Conservation (phyloP, 2,888 invertebrate species). For the Hybos culiciformis region DNA sequence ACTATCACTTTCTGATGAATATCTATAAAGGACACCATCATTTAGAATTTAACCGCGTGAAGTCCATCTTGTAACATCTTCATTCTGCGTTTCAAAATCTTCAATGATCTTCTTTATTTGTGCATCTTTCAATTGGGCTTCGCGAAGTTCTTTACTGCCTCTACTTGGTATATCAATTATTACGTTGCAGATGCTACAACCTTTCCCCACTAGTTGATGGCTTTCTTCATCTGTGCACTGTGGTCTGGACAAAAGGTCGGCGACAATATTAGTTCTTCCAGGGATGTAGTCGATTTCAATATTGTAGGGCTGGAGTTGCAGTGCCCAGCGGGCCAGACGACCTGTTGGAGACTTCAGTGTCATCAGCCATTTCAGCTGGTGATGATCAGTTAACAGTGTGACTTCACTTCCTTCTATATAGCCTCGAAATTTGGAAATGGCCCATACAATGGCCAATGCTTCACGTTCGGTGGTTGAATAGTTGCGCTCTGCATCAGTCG, state of each 20-base stretch:
- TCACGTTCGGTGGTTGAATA: constrained; percentile 32
- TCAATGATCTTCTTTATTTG: neutral
- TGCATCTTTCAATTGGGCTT: neutral
- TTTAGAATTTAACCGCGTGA: constrained; percentile 2
- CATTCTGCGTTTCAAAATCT: neutral
- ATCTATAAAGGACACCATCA: constrained; percentile 10
- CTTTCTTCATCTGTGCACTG: neutral
- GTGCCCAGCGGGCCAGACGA: constrained; percentile 34
- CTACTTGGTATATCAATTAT: constrained; percentile 7
- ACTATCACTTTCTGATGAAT: constrained; percentile 5
- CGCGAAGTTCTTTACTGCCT: constrained; percentile 7
- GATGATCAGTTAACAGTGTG: constrained; percentile 32
- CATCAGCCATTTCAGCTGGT: constrained; percentile 35
- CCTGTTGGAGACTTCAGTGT: constrained; percentile 28
- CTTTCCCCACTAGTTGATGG: neutral
- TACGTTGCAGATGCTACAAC: neutral
- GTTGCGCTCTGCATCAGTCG: constrained; percentile 21
- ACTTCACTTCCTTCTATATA: constrained; percentile 27
- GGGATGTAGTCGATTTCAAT: constrained; percentile 27
- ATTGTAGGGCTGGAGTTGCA: constrained; percentile 29
- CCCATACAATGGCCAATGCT: constrained; percentile 17
- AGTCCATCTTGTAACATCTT: neutral
- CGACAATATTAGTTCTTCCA: constrained; percentile 23
- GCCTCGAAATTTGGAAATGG: constrained; percentile 24
- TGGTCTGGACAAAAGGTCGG: constrained; percentile 11